A percentile compares a stretch with the other conserved stretches of the same genome.
Evolutionary conservation across 2,888 invertebrate species (phyloP).

Genomic region (Drosophila setosimentum): DNA sequence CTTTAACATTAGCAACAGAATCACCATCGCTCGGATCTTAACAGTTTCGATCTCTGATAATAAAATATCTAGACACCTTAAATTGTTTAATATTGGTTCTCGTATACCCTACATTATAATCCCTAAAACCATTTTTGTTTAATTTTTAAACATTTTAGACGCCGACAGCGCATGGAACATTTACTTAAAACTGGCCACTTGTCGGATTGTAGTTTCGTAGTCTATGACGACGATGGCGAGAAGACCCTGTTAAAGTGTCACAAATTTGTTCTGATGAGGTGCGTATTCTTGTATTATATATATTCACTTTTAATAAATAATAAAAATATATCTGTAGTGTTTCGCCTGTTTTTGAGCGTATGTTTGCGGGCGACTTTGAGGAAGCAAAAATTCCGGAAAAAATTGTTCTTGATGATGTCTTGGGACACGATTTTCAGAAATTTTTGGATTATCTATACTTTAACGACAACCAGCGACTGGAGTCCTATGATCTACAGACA

Average conservation of each 20-base stretch:
- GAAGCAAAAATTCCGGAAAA: slow-evolving; percentile 47
- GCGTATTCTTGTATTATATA: not conserved
- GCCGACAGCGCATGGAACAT: slow-evolving; percentile 50
- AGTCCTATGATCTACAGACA: slow-evolving; percentile 35
- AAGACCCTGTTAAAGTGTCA: slow-evolving; percentile 51
- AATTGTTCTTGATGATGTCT: slow-evolving; percentile 59
- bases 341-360: slow-evolving; percentile 62
- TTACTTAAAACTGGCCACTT: slow-evolving; percentile 51
- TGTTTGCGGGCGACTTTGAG: slow-evolving; percentile 60
- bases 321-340: slow-evolving; percentile 14
- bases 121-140: not conserved
- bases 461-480: slow-evolving; percentile 41
- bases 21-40: not conserved
- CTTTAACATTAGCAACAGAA: not conserved
- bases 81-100: not conserved
- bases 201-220: slow-evolving; percentile 58
- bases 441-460: slow-evolving; percentile 55
- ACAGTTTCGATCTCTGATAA: not conserved
- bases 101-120: not conserved
- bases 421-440: slow-evolving; percentile 43
- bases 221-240: slow-evolving; percentile 38
- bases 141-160: not conserved
- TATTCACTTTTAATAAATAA: not conserved
- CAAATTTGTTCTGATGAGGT: slow-evolving; percentile 59
- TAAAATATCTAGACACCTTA: not conserved